Percentiles rank a stretch among this genome's conserved stretches.
phyloP scores from a whole-genome alignment of 1,140 invertebrate genomes.

The Nephila pilipes region DNA sequence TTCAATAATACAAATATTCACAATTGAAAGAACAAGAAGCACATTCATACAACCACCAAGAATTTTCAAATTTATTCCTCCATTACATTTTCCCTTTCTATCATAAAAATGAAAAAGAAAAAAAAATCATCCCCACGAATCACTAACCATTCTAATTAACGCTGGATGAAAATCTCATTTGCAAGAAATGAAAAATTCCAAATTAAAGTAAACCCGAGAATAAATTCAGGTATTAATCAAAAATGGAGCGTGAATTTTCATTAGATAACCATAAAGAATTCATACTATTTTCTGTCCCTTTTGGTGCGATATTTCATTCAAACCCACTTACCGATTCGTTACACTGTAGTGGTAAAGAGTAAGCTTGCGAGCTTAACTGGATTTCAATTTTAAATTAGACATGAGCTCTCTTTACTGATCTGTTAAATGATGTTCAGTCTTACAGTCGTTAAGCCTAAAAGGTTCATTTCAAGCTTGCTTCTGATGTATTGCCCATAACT shows the following conservation, averaged over 20 bases:
- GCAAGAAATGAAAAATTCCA: background rate
- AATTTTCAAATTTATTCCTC: background rate
- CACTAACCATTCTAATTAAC: background rate
- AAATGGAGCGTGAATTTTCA: background rate
- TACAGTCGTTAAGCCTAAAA: background rate
- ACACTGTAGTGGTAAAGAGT: background rate
- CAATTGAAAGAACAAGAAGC: background rate
- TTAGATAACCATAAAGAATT: background rate
- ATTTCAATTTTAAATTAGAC: constrained; percentile 29
- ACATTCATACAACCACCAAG: background rate
- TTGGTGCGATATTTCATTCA: background rate
- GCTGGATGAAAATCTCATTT: background rate
- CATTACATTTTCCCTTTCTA: background rate
- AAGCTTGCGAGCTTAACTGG: background rate
- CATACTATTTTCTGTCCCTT: background rate
- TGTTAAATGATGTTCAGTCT: background rate
- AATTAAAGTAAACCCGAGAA: background rate
- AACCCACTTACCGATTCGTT: background rate
- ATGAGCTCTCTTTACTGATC: background rate
- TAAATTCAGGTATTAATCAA: background rate
- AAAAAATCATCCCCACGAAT: background rate
- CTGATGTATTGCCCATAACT: background rate
- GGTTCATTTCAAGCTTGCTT: background rate
- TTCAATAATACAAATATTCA: too few species aligned
- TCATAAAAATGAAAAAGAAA: background rate